Base-by-base conservation (phyloP, 2,113 vertebrate genomes). In the Greenwoodochromis staneri region DNA sequence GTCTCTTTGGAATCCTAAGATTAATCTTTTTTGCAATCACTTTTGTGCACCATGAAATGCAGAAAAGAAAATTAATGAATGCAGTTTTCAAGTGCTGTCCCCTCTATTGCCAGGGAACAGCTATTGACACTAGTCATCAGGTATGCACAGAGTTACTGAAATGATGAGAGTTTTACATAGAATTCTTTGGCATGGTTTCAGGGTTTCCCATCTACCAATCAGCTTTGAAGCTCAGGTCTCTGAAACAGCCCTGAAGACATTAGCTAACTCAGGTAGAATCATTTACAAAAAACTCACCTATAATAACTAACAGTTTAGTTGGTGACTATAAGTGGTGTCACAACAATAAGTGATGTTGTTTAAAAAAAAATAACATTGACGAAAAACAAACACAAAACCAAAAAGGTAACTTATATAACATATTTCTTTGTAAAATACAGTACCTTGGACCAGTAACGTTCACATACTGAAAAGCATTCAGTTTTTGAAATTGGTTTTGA, bases 401-500 rank as follows among this genome's bases (percentile, higher is more conserved):
- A 61, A 10, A 61, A 17, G 16, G 5, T 61, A 4, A 34, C 29
- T 34, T 61, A 55, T 27, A 84, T 34, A 36, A 83, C 7, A 2
- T 7, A 47, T 51, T 51, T 29, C 4, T 49, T 71, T 21, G 2
- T 6, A 76, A 13, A 53, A 7, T 49, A 66, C 19, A 84, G 36
- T 93, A 94, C 95, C 85, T 91, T 1, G 1, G 0, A 17, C 1
- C 17, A 3, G 55, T 83, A 5, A 90, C 1, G 6, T 86, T 91
- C 19, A 95, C 1, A 2, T 1, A 11, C 27, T 87, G n/a, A 71
- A 92, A 91, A 2, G 88, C 95, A 80, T 96, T 95, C 24, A 96
- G 51, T 4, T 0, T 0, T 8, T 5, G 1, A 14, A 96, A 89
- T 0, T 2, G 1, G 1, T 0, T 1, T 31, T 0, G 0, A 21